These are phyloP conservation scores for Gymnopithys bicolor DNA, from an alignment of 2,797 vertebrate genomes.

Conservation along the genomic window DNA sequence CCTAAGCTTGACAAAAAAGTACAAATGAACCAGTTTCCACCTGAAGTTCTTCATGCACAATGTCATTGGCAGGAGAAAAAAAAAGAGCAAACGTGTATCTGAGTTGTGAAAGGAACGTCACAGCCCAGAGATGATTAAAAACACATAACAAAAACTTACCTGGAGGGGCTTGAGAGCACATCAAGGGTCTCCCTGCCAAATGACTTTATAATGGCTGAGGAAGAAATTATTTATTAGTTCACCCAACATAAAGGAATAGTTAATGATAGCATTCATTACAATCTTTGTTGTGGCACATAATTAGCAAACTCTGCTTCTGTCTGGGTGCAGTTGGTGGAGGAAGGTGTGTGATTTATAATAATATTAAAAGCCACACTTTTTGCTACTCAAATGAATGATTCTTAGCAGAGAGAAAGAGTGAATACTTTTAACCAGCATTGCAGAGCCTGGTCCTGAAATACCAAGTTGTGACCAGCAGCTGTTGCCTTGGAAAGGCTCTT, in stretches of 20 bases:
- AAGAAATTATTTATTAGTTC: conserved; percentile 69
- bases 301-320: conserved; percentile 33
- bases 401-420: background rate
- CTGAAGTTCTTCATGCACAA: background rate
- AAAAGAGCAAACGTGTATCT: background rate
- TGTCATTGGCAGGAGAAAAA: background rate
- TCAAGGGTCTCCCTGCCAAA: conserved; percentile 26
- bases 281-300: conserved; percentile 50
- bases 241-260: conserved; percentile 41
- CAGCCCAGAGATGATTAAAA: conserved; percentile 33
- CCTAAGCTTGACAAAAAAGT: background rate
- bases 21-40: background rate
- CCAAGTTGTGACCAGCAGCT: background rate
- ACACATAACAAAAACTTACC: conserved; percentile 39
- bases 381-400: background rate
- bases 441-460: background rate
- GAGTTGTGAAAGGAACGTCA: background rate
- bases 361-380: background rate
- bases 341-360: conserved; percentile 6
- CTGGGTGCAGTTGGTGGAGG: background rate
- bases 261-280: conserved; percentile 57
- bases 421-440: background rate
- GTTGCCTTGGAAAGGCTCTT: background rate
- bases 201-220: conserved; percentile 52
- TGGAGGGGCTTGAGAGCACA: background rate